Conservation (phyloP, 1,140 invertebrate genomes). For the Caenorhabditis inopinata region DNA sequence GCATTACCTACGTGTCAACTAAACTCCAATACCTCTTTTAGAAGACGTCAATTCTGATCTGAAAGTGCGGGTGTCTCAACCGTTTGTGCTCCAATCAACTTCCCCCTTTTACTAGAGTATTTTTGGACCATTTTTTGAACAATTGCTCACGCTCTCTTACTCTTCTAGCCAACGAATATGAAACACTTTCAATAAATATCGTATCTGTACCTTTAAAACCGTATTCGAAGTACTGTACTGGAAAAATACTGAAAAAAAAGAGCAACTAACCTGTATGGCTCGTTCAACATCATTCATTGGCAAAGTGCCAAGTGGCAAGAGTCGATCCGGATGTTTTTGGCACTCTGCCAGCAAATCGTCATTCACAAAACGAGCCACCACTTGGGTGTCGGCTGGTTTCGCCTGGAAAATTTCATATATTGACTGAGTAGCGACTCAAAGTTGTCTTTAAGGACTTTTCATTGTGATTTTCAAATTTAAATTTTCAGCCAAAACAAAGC, state of each 20-base stretch:
- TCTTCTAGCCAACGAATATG: constrained; percentile 20
- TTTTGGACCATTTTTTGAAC: neutral
- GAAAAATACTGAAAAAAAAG: neutral
- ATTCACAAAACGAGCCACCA: constrained; percentile 70
- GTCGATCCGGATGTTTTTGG: constrained; percentile 68
- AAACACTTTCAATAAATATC: no score
- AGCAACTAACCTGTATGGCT: constrained; percentile 67
- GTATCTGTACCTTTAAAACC: no score
- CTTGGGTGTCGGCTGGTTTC: constrained; percentile 70
- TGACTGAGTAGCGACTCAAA: no score
- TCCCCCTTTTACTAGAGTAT: neutral
- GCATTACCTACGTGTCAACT: constrained; percentile 51
- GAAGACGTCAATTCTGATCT: neutral
- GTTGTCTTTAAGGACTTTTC: no score
- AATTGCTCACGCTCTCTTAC: neutral
- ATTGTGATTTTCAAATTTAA: no score
- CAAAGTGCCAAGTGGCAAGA: constrained; percentile 72
- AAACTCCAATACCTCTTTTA: neutral
- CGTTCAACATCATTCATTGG: constrained; percentile 72
- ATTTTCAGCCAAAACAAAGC: no score
- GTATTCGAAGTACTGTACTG: no score
- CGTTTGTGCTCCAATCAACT: no score
- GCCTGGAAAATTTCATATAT: constrained; percentile 68
- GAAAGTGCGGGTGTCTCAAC: neutral
- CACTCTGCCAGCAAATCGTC: constrained; percentile 70